Percentiles rank a stretch among this genome's conserved stretches.
Evolutionary conservation across 2,888 invertebrate species (phyloP).

Genomic region (Hofmannophila pseudospretella): DNA sequence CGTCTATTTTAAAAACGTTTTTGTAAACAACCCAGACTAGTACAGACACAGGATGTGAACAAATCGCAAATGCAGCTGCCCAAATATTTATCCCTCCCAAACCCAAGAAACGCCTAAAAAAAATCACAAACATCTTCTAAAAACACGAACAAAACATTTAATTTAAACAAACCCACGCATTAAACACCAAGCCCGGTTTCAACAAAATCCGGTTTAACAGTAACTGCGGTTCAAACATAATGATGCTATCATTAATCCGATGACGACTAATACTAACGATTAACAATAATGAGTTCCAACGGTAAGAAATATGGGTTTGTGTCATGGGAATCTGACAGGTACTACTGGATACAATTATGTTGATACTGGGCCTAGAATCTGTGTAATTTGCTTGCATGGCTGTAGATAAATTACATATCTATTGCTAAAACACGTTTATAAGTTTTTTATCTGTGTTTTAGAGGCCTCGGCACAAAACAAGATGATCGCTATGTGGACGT

Average conservation of each 20-base stretch:
- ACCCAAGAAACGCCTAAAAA: background rate
- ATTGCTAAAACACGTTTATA: no score
- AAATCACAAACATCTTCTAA: background rate
- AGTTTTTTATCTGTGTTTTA: no score
- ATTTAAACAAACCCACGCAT: slow-evolving; percentile 1
- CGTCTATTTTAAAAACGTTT: no score
- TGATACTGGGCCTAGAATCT: background rate
- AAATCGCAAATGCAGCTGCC: background rate
- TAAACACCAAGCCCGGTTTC: background rate
- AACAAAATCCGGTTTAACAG: slow-evolving; percentile 1
- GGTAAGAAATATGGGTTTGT: slow-evolving; percentile 12
- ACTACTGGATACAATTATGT: slow-evolving; percentile 9
- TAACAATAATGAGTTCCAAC: slow-evolving; percentile 12
- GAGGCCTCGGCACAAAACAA: no score
- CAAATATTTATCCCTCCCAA: background rate
- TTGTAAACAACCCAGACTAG: no score
- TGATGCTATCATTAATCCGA: slow-evolving; percentile 10
- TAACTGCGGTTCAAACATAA: slow-evolving; percentile 4
- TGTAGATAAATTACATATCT: no score
- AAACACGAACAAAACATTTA: background rate
- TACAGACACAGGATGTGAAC: no score
- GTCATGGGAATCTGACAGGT: slow-evolving; percentile 10
- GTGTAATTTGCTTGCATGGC: background rate
- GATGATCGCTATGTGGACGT: no score
- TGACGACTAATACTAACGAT: slow-evolving; percentile 13